Base-by-base conservation (phyloP, 1,140 invertebrate genomes). In the Drusus annulatus region DNA sequence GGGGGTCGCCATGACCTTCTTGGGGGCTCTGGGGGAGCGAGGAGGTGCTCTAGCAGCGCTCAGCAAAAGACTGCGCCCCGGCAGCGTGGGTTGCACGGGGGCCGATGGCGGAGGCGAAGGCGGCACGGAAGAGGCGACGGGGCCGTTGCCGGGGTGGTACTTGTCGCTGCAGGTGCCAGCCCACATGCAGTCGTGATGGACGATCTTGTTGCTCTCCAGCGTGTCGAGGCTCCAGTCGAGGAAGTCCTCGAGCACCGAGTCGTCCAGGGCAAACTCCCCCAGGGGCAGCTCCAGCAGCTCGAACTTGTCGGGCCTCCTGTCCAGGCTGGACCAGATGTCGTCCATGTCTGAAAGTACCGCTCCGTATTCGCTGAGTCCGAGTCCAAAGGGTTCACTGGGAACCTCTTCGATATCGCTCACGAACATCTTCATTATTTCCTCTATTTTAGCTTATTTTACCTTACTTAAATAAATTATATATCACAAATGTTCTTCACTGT, bases 141-240 rank as follows among this genome's bases (percentile, higher is more conserved):
- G 6, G 15, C 58, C 19, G 65, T 21, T 16, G 76, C 21, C 16
- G 19, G 63, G 76, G 78, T 88, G 86, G 69, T 85, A 85, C 45
- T 76, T 81, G 80, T 89, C 88, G 15, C 62, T 86, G 82, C 88
- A 89, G 4, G 85, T 87, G 1, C 89, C 89, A 6, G 88, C 86
- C 89, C 89, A 90, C 89, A 90, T 90, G 63, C 88, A 89, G 82
- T 90, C 89, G 81, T 90, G 88, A 73, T 89, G 87, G 51, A 89
- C 87, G 74, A 89, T 87, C 63, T 90, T 87, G 76, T 87, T 88
- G 10, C 87, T 87, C 73, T 85, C 84, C 25, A 87, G 86, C n/a
- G 81, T 65, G 84, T 86, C 87, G 86, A 89, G 77, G 87, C 87
- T 13, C 80, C 76, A 80, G 7, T 90, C 88, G 73, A 81, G 86